Percentiles rank a stretch among this genome's conserved stretches.
These are phyloP conservation scores for Arvicola amphibius DNA, from an alignment of 2,797 vertebrate genomes.

Conservation along the genomic window DNA sequence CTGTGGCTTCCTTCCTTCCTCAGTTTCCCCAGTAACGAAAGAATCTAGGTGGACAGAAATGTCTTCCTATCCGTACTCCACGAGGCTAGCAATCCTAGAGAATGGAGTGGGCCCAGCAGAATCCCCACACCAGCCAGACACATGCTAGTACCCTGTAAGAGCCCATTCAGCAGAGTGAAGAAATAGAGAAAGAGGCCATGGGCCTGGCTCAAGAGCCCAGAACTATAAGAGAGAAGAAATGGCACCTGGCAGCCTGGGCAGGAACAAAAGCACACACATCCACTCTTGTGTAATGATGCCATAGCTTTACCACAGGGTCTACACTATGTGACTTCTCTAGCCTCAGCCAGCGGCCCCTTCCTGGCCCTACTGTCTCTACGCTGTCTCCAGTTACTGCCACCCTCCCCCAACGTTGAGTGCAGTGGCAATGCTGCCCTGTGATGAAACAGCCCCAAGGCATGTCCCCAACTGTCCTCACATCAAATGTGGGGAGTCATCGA, in stretches of 20 bases:
- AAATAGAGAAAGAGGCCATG: background rate
- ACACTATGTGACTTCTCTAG: fast-evolving
- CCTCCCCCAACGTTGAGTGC: background rate
- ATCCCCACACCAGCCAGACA: background rate
- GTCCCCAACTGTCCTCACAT: background rate
- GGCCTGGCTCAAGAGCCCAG: background rate
- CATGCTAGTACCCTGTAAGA: background rate
- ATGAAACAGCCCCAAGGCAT: background rate
- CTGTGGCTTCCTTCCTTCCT: background rate
- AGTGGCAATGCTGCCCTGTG: background rate
- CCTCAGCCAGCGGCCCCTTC: fast-evolving
- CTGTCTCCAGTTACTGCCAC: background rate
- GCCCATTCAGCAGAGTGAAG: background rate
- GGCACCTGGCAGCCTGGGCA: fast-evolving
- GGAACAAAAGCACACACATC: too few relatives aligned
- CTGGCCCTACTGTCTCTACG: fast-evolving
- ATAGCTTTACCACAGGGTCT: background rate
- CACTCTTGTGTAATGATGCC: background rate
- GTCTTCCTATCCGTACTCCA: background rate
- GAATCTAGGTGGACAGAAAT: background rate
- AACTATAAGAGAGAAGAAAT: background rate
- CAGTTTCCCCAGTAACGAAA: background rate
- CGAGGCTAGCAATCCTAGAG: background rate
- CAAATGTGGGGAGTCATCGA: fast-evolving
- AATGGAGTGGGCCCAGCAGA: too few relatives aligned